Evolutionary conservation across 2,888 invertebrate genomes (phyloP).

Genomic region (Melieria crassipennis): DNA sequence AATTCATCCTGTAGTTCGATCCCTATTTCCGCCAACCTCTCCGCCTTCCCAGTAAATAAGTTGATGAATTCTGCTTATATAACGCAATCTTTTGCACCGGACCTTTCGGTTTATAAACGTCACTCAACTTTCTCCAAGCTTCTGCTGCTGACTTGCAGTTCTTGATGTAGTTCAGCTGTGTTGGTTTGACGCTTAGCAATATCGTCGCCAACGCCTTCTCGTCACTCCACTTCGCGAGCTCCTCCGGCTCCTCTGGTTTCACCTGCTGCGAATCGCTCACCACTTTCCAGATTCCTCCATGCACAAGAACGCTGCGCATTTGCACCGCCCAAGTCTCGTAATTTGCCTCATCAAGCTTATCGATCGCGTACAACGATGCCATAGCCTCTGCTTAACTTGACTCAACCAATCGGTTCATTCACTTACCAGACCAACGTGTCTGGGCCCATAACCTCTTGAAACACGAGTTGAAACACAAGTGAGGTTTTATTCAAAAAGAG

Average conservation of each 20-base stretch:
- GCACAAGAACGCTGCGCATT: conserved; percentile 28
- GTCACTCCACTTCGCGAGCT: conserved; percentile 4
- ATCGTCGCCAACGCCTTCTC: conserved; percentile 18
- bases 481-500: too few relatives aligned
- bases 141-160: conserved; percentile 27
- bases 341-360: conserved; percentile 14
- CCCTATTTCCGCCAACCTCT: conserved; percentile 25
- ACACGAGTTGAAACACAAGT: background rate
- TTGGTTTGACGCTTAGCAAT: conserved; percentile 24
- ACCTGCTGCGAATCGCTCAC: conserved; percentile 8
- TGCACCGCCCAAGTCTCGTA: conserved; percentile 26
- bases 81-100: conserved; percentile 33
- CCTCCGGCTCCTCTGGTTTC: background rate
- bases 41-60: background rate
- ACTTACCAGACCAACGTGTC: background rate
- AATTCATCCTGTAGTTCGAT: conserved; percentile 30
- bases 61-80: conserved; percentile 24
- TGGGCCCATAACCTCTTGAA: conserved; percentile 3
- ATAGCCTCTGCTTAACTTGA: background rate
- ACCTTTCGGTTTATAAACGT: conserved; percentile 32
- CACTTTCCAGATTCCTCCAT: conserved; percentile 31
- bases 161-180: conserved; percentile 26
- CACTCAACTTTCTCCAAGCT: conserved; percentile 34
- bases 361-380: conserved; percentile 9
- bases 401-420: background rate